phyloP scores from a whole-genome alignment of 2,888 invertebrate species.

The Drosophila rellima region DNA sequence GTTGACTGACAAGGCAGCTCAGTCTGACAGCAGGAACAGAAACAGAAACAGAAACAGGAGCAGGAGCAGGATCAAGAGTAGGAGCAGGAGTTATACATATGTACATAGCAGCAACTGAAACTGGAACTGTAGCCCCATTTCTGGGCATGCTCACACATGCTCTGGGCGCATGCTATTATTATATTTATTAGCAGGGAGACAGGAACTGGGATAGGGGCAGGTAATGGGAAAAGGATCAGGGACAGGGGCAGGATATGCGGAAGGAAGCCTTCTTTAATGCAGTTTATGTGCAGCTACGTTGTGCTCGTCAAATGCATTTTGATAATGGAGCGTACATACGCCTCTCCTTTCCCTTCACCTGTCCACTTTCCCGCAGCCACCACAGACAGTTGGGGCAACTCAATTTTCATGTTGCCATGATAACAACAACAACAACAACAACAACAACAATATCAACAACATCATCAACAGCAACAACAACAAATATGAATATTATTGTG shows the following conservation, averaged over 20 bases:
- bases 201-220: no score
- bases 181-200: constrained; percentile 38
- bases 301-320: constrained; percentile 48
- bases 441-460: background rate
- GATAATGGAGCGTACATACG: constrained; percentile 51
- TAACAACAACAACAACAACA: constrained; percentile 18
- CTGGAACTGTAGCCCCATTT: constrained; percentile 11
- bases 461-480: no score
- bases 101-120: background rate
- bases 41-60: background rate
- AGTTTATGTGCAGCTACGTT: constrained; percentile 33
- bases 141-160: constrained; percentile 13
- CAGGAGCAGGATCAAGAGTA: background rate
- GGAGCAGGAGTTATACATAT: background rate
- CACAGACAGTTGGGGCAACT: constrained; percentile 12
- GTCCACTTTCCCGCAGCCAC: no score
- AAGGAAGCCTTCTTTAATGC: constrained; percentile 41
- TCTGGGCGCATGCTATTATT: constrained; percentile 47
- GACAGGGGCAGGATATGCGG: background rate
- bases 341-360: background rate
- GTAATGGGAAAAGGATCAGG: background rate
- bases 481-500: constrained; percentile 12
- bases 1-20: constrained; percentile 33
- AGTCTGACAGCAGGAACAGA: constrained; percentile 13
- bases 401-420: constrained; percentile 34